These are phyloP conservation scores for Elysia crispata DNA, from an alignment of 2,888 invertebrate genomes.

Conservation along the genomic window DNA sequence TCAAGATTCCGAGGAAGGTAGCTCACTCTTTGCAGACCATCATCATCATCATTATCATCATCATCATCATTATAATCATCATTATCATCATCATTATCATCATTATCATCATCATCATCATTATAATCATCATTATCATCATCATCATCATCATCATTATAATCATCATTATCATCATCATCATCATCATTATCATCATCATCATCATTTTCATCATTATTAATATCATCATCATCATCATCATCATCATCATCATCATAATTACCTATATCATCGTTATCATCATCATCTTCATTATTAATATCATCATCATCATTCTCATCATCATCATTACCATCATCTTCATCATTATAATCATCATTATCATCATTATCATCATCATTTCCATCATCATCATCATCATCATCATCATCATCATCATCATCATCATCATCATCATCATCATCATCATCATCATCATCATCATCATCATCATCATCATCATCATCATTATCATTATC, in stretches of 20 bases:
- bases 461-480: background rate
- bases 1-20: no score
- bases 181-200: no score
- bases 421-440: background rate
- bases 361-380: no score
- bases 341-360: no score
- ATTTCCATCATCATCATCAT: background rate
- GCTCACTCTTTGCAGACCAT: no score
- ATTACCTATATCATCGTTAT: no score
- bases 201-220: no score
- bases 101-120: background rate
- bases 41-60: constrained; percentile 1
- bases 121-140: background rate
- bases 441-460: background rate
- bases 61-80: constrained; percentile 1
- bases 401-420: background rate
- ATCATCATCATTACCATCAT: no score
- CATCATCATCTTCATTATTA: no score
- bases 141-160: constrained; percentile 1
- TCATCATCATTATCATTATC: background rate
- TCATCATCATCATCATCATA: no score
- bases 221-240: no score
- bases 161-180: background rate
- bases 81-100: background rate
- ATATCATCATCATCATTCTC: no score